A percentile compares a stretch with the other conserved stretches of the same genome.
phyloP scores from a whole-genome alignment of 37 sponge, comb jelly and placozoan genomes.

The Cliona cf. orientalis region DNA sequence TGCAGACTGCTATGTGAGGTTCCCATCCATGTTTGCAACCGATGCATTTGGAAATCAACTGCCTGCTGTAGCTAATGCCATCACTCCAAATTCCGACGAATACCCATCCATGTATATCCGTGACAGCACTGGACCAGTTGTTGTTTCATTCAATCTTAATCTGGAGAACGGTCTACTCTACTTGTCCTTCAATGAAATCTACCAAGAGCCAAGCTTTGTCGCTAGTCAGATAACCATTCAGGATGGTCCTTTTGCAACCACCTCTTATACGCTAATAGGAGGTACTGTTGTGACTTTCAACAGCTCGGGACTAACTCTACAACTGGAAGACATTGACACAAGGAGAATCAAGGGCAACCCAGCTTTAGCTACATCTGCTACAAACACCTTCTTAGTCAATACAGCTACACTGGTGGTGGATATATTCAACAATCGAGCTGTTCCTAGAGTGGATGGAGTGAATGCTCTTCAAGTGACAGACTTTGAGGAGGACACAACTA shows the following conservation, averaged over 20 bases:
- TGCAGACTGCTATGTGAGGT: conserved; percentile 79
- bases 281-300: conserved; percentile 33
- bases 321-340: conserved; percentile 42
- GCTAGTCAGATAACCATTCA: conserved; percentile 59
- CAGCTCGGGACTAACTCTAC: conserved; percentile 35
- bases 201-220: conserved; percentile 29
- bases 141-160: conserved; percentile 74
- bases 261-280: conserved; percentile 70
- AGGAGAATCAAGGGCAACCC: conserved; percentile 65
- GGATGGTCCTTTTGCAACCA: conserved; percentile 44
- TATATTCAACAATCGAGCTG: conserved; percentile 63
- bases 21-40: conserved; percentile 50
- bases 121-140: conserved; percentile 79
- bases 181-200: conserved; percentile 76
- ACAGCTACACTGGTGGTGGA: conserved; percentile 68
- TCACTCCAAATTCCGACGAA: conserved; percentile 40
- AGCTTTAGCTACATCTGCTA: conserved; percentile 54
- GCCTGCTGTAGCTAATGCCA: conserved; percentile 57
- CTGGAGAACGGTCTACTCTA: conserved; percentile 66
- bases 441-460: conserved; percentile 44
- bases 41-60: conserved; percentile 81
- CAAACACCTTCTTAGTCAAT: conserved; percentile 72
- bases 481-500: conserved; percentile 73
- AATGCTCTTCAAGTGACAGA: conserved; percentile 70
- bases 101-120: conserved; percentile 54